phyloP scores from a whole-genome alignment of 2,113 vertebrate species.

The Odocoileus hemionus region DNA sequence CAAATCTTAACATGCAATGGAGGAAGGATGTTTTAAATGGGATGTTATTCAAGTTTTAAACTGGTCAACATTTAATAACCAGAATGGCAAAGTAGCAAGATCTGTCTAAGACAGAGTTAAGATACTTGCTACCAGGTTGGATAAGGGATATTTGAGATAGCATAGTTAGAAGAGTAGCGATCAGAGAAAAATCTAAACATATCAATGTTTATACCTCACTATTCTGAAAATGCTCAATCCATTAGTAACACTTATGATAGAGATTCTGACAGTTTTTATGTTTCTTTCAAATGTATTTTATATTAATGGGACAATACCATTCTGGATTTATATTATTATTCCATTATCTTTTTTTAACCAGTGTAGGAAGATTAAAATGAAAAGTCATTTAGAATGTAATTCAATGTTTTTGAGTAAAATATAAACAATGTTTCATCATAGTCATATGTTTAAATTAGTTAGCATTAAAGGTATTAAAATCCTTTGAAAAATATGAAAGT shows the following conservation, averaged over 20 bases:
- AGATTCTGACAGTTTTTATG: not conserved
- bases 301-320: not conserved
- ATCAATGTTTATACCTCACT: not conserved
- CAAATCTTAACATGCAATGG: not conserved
- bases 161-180: not conserved
- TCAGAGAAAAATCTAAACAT: not conserved
- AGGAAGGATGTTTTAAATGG: not conserved
- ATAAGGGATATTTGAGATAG: not conserved
- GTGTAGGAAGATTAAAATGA: not conserved
- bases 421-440: not conserved
- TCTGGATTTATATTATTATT: not conserved
- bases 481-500: not conserved
- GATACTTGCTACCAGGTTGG: not conserved
- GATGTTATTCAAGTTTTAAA: not conserved
- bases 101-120: not conserved
- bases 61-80: not conserved
- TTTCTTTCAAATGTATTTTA: slow-evolving; percentile 6
- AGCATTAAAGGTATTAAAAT: not conserved
- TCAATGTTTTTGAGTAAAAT: slow-evolving; percentile 2
- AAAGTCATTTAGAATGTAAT: not conserved
- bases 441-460: not conserved
- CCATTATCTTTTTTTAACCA: not conserved
- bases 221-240: not conserved
- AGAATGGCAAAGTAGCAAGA: not conserved
- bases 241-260: not conserved